A percentile compares a stretch with the other conserved stretches of the same genome.
phyloP scores from a whole-genome alignment of 2,113 vertebrate species.

The Martes martes region DNA sequence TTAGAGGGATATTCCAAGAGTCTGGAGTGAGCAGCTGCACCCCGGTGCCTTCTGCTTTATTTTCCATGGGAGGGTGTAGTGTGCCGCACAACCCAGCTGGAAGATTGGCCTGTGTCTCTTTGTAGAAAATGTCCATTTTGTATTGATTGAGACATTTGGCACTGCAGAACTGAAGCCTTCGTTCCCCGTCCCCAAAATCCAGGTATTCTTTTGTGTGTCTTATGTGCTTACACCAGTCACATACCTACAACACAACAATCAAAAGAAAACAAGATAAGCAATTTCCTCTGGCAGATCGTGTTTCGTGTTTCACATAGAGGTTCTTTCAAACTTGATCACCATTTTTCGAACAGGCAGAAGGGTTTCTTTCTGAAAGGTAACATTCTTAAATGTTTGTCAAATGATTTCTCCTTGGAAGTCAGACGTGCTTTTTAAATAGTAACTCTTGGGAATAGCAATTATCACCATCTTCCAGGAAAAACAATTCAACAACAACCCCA shows the following conservation, averaged over 20 bases:
- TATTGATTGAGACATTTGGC: conserved; percentile 99
- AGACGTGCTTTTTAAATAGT: conserved; percentile 18
- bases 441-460: conserved; percentile 11
- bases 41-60: conserved; percentile 91
- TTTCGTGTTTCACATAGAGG: conserved; percentile 75
- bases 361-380: conserved; percentile 58
- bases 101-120: conserved; percentile 98
- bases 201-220: conserved; percentile 99
- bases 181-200: conserved; percentile 98
- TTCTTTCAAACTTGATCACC: conserved; percentile 55
- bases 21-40: conserved; percentile 99
- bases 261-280: conserved; percentile 79
- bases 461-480: neutral
- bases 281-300: conserved; percentile 47
- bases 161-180: conserved; percentile 99
- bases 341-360: conserved; percentile 67
- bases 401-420: neutral
- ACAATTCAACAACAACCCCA: neutral
- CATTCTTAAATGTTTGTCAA: conserved; percentile 21
- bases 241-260: conserved; percentile 93
- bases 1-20: conserved; percentile 96
- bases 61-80: conserved; percentile 89
- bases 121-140: conserved; percentile 99
- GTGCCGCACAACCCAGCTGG: conserved; percentile 95
- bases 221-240: conserved; percentile 99